A percentile compares a stretch with the other conserved stretches of the same genome.
These are phyloP conservation scores for Ceyx melanurus DNA, from an alignment of 2,113 vertebrate species.

Conservation along the genomic window DNA sequence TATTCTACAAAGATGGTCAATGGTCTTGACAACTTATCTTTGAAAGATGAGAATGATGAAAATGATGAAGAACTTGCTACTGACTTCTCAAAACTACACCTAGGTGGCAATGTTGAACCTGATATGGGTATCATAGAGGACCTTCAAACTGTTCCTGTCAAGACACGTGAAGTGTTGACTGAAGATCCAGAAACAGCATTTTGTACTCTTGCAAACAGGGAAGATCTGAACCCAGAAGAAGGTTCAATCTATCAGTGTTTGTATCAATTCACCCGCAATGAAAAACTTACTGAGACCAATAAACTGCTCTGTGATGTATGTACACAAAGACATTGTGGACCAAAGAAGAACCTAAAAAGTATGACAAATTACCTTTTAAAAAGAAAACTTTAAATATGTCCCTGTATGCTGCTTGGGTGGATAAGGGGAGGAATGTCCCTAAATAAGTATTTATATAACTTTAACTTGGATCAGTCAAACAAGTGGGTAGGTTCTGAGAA, in stretches of 20 bases:
- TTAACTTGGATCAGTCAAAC: neutral
- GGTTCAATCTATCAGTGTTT: slow-evolving; percentile 88
- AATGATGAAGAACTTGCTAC: slow-evolving; percentile 62
- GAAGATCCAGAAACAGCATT: slow-evolving; percentile 89
- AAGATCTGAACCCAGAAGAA: slow-evolving; percentile 76
- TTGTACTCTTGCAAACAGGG: slow-evolving; percentile 81
- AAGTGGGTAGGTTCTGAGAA: neutral
- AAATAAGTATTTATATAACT: neutral
- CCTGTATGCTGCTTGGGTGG: neutral
- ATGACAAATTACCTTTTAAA: slow-evolving; percentile 8
- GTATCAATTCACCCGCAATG: slow-evolving; percentile 91
- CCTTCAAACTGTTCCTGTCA: slow-evolving; percentile 49
- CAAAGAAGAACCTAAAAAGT: slow-evolving; percentile 75
- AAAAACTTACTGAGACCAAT: slow-evolving; percentile 88
- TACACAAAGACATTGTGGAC: slow-evolving; percentile 75
- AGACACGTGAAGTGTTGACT: slow-evolving; percentile 76
- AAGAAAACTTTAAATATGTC: neutral
- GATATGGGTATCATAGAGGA: slow-evolving; percentile 51
- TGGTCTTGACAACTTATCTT: slow-evolving; percentile 34
- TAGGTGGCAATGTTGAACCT: slow-evolving; percentile 70
- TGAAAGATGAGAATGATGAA: slow-evolving; percentile 40
- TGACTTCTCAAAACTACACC: slow-evolving; percentile 75
- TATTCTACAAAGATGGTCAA: neutral
- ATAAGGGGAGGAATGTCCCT: neutral
- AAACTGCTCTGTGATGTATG: slow-evolving; percentile 91